A percentile compares a stretch with the other conserved stretches of the same genome.
phyloP scores from a whole-genome alignment of 2,797 vertebrate species.

The Lemur catta region DNA sequence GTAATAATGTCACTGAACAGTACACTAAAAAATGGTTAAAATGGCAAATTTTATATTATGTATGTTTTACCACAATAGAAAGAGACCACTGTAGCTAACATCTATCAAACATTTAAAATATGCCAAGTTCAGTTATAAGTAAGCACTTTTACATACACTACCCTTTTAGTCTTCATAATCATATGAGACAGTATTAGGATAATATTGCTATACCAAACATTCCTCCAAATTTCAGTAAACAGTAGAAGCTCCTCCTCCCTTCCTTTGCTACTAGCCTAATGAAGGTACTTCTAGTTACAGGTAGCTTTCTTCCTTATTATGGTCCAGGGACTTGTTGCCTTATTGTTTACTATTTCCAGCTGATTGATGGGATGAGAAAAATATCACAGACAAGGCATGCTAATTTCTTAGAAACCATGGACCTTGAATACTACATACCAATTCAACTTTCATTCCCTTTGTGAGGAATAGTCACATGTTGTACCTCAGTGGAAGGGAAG shows the following conservation, averaged over 20 bases:
- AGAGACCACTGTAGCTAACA: not conserved
- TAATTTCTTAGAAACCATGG: not conserved
- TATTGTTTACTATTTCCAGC: not conserved
- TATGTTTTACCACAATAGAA: not conserved
- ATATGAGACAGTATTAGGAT: not conserved
- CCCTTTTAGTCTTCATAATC: not conserved
- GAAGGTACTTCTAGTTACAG: not conserved
- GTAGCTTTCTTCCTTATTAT: not conserved
- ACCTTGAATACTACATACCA: not conserved
- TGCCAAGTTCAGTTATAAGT: not conserved
- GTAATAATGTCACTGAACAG: not conserved
- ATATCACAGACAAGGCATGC: not conserved
- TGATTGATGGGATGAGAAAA: not conserved
- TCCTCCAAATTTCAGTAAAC: not conserved
- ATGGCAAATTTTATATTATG: not conserved
- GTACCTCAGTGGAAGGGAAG: not conserved
- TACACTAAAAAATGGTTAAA: not conserved
- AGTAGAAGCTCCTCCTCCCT: not conserved
- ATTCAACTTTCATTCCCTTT: not conserved
- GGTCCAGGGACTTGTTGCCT: not conserved
- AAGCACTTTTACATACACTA: not conserved
- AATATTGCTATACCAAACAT: not conserved
- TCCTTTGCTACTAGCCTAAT: not conserved
- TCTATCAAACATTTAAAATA: not conserved
- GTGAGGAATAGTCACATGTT: not conserved